Evolutionary conservation across 1,140 invertebrate species (phyloP).

Genomic region (Atta cephalotes): DNA sequence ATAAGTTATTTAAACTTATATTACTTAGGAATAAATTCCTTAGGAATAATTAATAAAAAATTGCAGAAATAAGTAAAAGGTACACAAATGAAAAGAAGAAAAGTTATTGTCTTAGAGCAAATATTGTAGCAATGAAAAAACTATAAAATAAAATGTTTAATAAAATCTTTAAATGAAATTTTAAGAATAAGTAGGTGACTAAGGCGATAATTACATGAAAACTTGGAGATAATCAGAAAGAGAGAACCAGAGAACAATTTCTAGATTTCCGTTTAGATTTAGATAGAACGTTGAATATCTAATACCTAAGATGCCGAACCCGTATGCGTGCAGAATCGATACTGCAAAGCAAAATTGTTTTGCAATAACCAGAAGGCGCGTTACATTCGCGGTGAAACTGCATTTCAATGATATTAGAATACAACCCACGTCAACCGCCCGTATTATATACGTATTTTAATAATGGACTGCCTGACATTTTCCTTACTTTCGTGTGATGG

Average conservation of each 20-base stretch:
- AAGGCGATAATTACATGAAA: neutral
- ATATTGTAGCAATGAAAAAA: neutral
- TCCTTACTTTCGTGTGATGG: slow-evolving; percentile 42
- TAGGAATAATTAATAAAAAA: neutral
- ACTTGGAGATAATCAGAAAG: neutral
- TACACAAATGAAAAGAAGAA: neutral
- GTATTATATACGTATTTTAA: slow-evolving; percentile 65
- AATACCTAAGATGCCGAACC: slow-evolving; percentile 63
- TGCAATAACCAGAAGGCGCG: slow-evolving; percentile 70
- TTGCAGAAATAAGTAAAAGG: neutral
- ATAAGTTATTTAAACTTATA: neutral
- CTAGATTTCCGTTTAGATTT: slow-evolving; percentile 46
- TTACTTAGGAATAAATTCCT: neutral
- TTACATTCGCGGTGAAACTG: slow-evolving; percentile 57
- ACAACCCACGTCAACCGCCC: slow-evolving; percentile 35
- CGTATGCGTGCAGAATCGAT: slow-evolving; percentile 45
- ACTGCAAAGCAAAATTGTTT: slow-evolving; percentile 66
- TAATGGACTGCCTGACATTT: slow-evolving; percentile 59
- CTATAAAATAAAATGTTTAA: neutral
- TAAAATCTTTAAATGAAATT: neutral
- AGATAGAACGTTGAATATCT: slow-evolving; percentile 60
- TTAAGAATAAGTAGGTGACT: too few species aligned
- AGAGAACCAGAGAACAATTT: slow-evolving; percentile 36
- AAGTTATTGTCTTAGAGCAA: too few species aligned
- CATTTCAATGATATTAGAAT: slow-evolving; percentile 66